phyloP scores from a whole-genome alignment of 2,797 vertebrate species.

The Clamator glandarius region DNA sequence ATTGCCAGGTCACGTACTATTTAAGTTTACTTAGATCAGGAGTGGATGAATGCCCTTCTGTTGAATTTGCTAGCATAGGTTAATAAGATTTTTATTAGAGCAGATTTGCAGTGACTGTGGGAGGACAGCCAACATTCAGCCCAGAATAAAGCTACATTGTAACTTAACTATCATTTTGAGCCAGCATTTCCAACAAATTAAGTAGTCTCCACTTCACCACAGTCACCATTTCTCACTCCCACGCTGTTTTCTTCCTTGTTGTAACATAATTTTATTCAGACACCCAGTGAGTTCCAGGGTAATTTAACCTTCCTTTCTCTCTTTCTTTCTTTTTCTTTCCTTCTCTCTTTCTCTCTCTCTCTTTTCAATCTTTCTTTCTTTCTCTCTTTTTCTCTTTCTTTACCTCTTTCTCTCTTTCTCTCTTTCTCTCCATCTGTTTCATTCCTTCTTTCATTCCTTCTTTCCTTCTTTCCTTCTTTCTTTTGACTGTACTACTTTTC shows the following conservation, averaged over 20 bases:
- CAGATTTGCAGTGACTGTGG: background rate
- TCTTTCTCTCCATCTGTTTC: too few species aligned
- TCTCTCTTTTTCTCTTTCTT: too few species aligned
- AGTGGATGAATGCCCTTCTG: background rate
- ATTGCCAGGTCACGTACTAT: background rate
- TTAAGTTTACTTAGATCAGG: background rate
- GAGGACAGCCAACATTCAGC: background rate
- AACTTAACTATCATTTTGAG: background rate
- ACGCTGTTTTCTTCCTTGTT: background rate
- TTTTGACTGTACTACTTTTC: background rate
- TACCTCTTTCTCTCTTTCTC: too few species aligned
- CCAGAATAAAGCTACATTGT: background rate
- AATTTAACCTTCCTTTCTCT: background rate
- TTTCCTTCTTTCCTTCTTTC: too few species aligned
- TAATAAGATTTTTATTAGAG: background rate
- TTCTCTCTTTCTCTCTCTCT: too few species aligned
- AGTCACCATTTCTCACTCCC: background rate
- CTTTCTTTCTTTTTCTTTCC: background rate
- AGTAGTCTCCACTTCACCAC: background rate
- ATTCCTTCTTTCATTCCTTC: too few species aligned
- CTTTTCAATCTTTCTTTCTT: too few species aligned
- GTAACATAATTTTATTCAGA: background rate
- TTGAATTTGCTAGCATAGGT: background rate
- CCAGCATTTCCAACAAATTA: background rate
- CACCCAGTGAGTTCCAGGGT: background rate